Base-by-base conservation (phyloP, 30 jellyfish, hydroid and myxozoan species). In the Aurelia aurita region DNA sequence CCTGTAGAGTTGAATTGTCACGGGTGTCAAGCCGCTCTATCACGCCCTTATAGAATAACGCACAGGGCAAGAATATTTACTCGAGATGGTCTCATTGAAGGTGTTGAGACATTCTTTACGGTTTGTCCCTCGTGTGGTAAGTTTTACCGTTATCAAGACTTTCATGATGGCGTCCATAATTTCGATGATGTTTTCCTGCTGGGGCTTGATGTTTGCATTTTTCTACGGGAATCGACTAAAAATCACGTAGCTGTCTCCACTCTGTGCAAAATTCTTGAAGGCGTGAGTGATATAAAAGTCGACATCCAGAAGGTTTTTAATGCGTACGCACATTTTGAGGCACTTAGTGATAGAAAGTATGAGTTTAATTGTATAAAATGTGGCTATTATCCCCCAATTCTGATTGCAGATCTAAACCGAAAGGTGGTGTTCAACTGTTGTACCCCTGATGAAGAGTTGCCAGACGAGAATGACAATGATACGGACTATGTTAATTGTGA, bases 161-260 rank as follows among this genome's bases (percentile, higher is more conserved):
- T 20, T 19, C 43, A 70, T 5, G 62, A 69, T 28, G 88, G 89
- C 14, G 62, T 83, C 6, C 88, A 83, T 51, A 83, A 83, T 49
- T 83, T 28, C 45, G 76, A 83, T 76, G 80, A 83, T 49, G 44
- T 55, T 21, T 58, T 83, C 12, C 35, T 69, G 16, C 12, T 70
- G 23, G 80, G 93, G 4, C 9, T 83, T 11, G 93, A 71, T 58
- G 53, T 71, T 27, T 69, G 93, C 61, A 25, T 83, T 19, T 60
- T n/a, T 19, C n/a, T 83, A 13, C 23, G 78, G 55, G 62, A 46
- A 27, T 47, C 59, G 47, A n/a, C 73, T 12, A 59, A 69, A 57
- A 29, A 64, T 39, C 74, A 81, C 61, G 27, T 29, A 22, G 47
- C 91, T 25, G 9, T 69, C 26, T 75, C 76, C 21, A 57, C 87